Evolutionary conservation across 1,140 invertebrate species (phyloP), one percentile per base, ranked within the genome.

Genomic region (Wiebesia pumilae): DNA sequence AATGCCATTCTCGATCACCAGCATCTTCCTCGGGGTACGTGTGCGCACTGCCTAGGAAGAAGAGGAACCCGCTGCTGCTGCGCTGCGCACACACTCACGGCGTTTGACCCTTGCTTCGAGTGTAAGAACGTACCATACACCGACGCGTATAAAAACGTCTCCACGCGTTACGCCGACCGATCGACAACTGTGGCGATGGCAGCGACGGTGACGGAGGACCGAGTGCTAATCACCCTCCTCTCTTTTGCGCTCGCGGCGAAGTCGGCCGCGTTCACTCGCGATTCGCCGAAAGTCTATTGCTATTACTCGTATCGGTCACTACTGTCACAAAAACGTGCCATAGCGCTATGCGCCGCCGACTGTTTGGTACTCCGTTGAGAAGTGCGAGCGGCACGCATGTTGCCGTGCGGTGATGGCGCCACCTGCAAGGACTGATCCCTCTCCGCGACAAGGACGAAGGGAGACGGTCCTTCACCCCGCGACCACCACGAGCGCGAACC

Each of bases 351-450:
- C 71, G 71, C 35, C 71, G 71, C 40, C 71, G 71, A 75, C 71
- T 43, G 38, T 7, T 71, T 3, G 35, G 7, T 43, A 38, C 35
- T 69, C 65, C n/a, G 65, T 69, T 35, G 65, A 9, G n/a, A 35
- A 35, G 33, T 69, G 33, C n/a, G 65, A 16, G 19, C n/a, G 9
- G 24, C n/a, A 16, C 51, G 51, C 51, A 83, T 62, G 83, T 84
- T 84, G 83, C 83, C 38, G 73, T 33, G 77, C 67, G 30, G 43
- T 83, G 90, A 88, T 89, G 90, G 90, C 90, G 90, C 90, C 90
- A 91, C 90, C 81, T 89, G 87, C 89, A 90, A 88, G 88, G 38
- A 54, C 69, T 30, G 35, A n/a, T n/a, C n/a, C n/a, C n/a, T n/a
- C n/a, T n/a, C n/a, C n/a, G n/a, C n/a, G n/a, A n/a, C n/a, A n/a